These are phyloP conservation scores for Tetramorium simillimum DNA, from an alignment of 1,140 invertebrate genomes.

Conservation along the genomic window DNA sequence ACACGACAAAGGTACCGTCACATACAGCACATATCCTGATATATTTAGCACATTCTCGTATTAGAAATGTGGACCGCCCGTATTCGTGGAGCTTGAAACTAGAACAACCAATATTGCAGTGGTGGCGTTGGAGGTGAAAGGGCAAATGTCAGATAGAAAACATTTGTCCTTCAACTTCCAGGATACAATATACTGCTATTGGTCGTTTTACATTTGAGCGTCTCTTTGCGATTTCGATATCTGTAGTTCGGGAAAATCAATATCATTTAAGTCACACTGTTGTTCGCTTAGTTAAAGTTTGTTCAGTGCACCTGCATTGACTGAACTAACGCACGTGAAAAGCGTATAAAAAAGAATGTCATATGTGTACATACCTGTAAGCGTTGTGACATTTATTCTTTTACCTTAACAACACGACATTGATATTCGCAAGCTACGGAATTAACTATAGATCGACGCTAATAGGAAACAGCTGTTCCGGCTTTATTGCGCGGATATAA, in stretches of 20 bases:
- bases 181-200: background rate
- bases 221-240: slow-evolving; percentile 1
- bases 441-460: background rate
- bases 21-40: background rate
- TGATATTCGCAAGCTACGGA: background rate
- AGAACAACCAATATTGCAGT: slow-evolving; percentile 37
- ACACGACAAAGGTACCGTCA: slow-evolving; percentile 83
- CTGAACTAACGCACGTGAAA: background rate
- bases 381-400: slow-evolving; percentile 25
- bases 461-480: slow-evolving; percentile 8
- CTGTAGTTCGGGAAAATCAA: background rate
- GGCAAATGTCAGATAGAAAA: slow-evolving; percentile 42
- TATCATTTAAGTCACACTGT: background rate
- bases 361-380: background rate
- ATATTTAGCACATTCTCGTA: slow-evolving; percentile 37
- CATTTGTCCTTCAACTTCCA: slow-evolving; percentile 11
- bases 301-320: background rate
- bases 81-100: slow-evolving; percentile 17
- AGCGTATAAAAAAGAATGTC: background rate
- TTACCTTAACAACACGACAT: slow-evolving; percentile 11
- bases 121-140: slow-evolving; percentile 2
- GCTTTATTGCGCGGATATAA: background rate
- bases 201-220: slow-evolving; percentile 9
- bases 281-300: background rate
- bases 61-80: background rate